Conservation (phyloP, 2,113 vertebrate genomes). For the Gopherus evgoodei region DNA sequence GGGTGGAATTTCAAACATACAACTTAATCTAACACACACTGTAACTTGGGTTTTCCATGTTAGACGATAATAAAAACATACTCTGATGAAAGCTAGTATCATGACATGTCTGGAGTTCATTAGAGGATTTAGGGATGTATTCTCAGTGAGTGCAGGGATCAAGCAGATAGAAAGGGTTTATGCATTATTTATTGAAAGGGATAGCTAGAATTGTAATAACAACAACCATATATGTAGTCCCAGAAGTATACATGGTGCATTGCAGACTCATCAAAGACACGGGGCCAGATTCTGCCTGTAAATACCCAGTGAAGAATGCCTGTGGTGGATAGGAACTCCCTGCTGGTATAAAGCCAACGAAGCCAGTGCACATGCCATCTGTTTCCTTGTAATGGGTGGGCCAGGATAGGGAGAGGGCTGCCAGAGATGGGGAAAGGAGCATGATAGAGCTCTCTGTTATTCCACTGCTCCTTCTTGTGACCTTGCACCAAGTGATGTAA, state of each 20-base stretch:
- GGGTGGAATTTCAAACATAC: not conserved
- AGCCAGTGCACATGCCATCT: not conserved
- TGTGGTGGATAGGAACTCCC: not conserved
- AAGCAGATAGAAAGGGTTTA: not conserved
- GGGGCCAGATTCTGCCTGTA: not conserved
- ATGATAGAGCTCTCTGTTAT: not conserved
- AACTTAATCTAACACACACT: not conserved
- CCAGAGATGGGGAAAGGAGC: not conserved
- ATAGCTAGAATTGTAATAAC: not conserved
- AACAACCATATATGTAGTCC: not conserved
- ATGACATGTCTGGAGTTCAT: not conserved
- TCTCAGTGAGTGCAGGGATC: not conserved
- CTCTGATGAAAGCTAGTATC: not conserved
- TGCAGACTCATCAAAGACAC: not conserved
- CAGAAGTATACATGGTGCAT: not conserved
- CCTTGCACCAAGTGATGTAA: not conserved
- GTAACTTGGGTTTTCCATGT: not conserved
- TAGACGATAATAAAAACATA: accelerated
- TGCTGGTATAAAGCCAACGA: not conserved
- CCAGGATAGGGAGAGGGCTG: not conserved
- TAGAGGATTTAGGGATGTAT: not conserved
- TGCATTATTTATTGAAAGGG: not conserved
- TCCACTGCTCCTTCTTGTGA: not conserved
- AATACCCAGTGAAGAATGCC: not conserved
- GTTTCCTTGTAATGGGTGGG: not conserved